These are phyloP conservation scores for Cyclura pinguis DNA, from an alignment of 2,797 vertebrate genomes.

Conservation along the genomic window DNA sequence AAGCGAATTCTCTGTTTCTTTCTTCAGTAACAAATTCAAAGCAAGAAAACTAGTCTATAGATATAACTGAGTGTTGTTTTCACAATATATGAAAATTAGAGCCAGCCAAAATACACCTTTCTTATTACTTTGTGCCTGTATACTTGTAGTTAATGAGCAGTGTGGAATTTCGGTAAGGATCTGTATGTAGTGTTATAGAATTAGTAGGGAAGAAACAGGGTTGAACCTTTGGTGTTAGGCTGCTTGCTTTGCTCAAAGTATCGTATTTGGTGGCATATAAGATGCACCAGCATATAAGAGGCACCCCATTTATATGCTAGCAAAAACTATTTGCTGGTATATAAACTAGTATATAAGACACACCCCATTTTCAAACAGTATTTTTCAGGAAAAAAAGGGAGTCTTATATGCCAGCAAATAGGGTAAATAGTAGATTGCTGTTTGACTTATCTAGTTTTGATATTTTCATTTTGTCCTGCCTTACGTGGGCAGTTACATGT, in stretches of 20 bases:
- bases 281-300: too few species aligned
- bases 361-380: too few species aligned
- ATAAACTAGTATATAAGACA: too few species aligned
- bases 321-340: too few species aligned
- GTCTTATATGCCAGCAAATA: too few species aligned
- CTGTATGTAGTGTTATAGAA: neutral
- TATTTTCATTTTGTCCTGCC: neutral
- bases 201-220: neutral
- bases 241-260: neutral
- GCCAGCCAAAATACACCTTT: neutral
- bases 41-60: constrained; percentile 27
- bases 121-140: constrained; percentile 33
- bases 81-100: neutral
- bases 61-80: neutral
- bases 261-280: too few species aligned
- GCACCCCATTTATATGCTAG: too few species aligned
- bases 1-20: constrained; percentile 36
- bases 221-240: neutral
- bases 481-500: neutral
- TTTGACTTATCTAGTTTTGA: neutral
- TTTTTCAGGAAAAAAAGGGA: too few species aligned
- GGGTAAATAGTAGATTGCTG: neutral
- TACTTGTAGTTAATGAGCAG: neutral
- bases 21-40: constrained; percentile 48
- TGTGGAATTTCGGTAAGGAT: neutral